Evolutionary conservation across 2,113 vertebrate genomes (phyloP).

Genomic region (Ochotona curzoniae): DNA sequence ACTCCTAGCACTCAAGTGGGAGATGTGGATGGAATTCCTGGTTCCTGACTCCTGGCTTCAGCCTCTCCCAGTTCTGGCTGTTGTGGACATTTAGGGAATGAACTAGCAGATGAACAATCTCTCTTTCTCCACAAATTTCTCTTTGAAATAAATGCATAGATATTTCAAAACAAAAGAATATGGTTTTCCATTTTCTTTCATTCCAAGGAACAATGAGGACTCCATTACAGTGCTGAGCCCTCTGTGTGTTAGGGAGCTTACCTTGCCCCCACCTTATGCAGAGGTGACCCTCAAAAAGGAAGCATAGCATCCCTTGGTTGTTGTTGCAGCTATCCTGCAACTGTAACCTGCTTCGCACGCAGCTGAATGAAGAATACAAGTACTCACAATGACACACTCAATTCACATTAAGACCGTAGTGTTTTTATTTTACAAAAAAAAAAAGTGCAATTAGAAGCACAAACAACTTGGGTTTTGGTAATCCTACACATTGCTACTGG

Average conservation of each 20-base stretch:
- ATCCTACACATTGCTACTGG: too few species aligned
- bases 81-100: too few species aligned
- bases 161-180: too few species aligned
- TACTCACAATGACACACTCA: background rate
- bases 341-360: background rate
- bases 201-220: background rate
- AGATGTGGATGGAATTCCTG: too few species aligned
- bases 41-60: too few species aligned
- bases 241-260: background rate
- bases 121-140: too few species aligned
- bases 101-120: too few species aligned
- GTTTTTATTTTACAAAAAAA: too few species aligned
- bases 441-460: background rate
- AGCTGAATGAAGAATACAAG: background rate
- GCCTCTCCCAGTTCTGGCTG: too few species aligned
- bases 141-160: too few species aligned
- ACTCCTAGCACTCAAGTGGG: too few species aligned
- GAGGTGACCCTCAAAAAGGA: background rate
- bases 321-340: background rate
- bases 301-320: background rate
- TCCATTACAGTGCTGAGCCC: background rate
- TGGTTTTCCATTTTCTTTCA: background rate
- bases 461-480: background rate
- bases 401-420: background rate
- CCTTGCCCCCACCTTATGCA: background rate